A percentile compares a stretch with the other conserved stretches of the same genome.
phyloP scores from a whole-genome alignment of 2,797 vertebrate genomes.

The Clarias pachynema region DNA sequence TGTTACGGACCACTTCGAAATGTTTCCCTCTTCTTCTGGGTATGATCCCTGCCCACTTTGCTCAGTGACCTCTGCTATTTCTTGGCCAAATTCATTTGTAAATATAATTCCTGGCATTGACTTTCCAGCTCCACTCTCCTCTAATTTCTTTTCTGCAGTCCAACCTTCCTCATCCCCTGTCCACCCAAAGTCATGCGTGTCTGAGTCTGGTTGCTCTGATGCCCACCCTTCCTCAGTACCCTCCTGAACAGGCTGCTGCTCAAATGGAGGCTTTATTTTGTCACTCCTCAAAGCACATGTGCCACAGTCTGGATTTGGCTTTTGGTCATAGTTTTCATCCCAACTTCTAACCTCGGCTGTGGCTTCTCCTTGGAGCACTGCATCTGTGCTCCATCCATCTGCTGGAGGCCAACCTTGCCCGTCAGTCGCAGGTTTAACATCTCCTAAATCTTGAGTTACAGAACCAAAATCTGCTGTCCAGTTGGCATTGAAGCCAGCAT shows the following conservation, averaged over 20 bases:
- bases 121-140: slow-evolving; percentile 30
- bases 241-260: slow-evolving; percentile 44
- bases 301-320: slow-evolving; percentile 67
- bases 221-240: slow-evolving; percentile 33
- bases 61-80: slow-evolving; percentile 63
- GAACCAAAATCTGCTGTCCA: slow-evolving; percentile 84
- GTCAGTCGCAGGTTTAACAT: slow-evolving; percentile 59
- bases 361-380: slow-evolving; percentile 64
- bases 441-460: slow-evolving; percentile 42
- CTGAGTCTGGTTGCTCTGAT: slow-evolving; percentile 43
- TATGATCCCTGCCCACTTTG: slow-evolving; percentile 50
- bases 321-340: slow-evolving; percentile 65
- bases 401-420: slow-evolving; percentile 66
- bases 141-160: slow-evolving; percentile 37
- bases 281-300: slow-evolving; percentile 48
- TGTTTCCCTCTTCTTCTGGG: slow-evolving; percentile 39
- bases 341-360: slow-evolving; percentile 72
- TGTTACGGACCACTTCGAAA: slow-evolving; percentile 48
- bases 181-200: slow-evolving; percentile 42
- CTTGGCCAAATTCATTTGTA: slow-evolving; percentile 72
- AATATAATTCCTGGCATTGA: slow-evolving; percentile 75
- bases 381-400: slow-evolving; percentile 62
- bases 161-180: slow-evolving; percentile 33
- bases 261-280: slow-evolving; percentile 34
- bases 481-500: slow-evolving; percentile 68